Base-by-base conservation (phyloP, 2,888 invertebrate species). In the Drosophila mimica region DNA sequence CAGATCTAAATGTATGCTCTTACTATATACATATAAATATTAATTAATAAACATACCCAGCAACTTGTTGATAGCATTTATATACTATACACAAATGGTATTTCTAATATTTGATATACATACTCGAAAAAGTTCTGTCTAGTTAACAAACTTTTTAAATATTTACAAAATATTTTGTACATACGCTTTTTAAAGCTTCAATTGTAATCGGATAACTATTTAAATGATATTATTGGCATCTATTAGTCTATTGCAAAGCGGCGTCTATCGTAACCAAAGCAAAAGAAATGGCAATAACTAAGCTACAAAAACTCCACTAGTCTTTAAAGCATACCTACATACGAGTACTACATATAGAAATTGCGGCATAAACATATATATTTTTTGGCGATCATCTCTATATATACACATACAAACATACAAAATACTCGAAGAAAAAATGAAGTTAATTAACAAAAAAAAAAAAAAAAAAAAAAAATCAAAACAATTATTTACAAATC, bases 151-250 rank as follows among this genome's bases (percentile, higher is more conserved):
- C 84, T 84, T 84, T 84, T 89, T 84, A 89, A 87, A 84, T 89
- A 84, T 84, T 84, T 84, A 84, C 84, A 84, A 89, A 88, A 89
- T 86, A 86, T 89, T 89, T 89, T 86, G 90, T 86, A 89, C 70
- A 86, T 89, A 89, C 74, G 88, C 89, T 86, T 89, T 88, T 80
- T 88, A 86, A 74, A 85, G 85, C 85, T 89, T 89, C 85, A 84
- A 74, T 79, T 79, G 58, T 53, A 74, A 70, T 67, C 68, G 69
- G 67, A 70, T 65, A 70, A 74, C 67, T 68, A 65, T 74, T 49
- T 58, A 70, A 43, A 57, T 57, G 30, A 60, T 36, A 66, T 67
- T 20, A 56, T 60, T 66, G 56, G 58, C 63, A 64, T 57, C 31
- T 40, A 57, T 40, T 65, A 51, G 57, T 66, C 46, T 52, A 65